A percentile compares a stretch with the other conserved stretches of the same genome.
Conservation (phyloP, 2,888 invertebrate genomes). For the Caenorhabditis doughertyi region DNA sequence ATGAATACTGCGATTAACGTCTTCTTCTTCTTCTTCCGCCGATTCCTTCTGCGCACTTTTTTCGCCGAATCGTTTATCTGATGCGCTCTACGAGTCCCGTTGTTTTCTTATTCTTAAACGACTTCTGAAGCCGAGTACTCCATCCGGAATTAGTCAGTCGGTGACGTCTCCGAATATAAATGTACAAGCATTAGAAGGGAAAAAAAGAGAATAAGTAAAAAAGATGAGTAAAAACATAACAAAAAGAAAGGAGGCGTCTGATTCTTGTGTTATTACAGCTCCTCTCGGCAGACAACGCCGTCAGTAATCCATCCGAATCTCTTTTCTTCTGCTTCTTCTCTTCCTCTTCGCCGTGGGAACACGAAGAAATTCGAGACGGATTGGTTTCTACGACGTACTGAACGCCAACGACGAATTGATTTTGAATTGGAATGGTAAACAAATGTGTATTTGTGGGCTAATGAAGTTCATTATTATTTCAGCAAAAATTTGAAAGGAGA, state of each 20-base stretch:
- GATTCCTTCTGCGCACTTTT: conserved; percentile 12
- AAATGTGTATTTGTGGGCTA: not conserved
- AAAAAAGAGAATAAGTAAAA: not conserved
- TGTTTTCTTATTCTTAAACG: conserved; percentile 17
- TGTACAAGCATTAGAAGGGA: not conserved
- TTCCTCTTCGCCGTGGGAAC: conserved; percentile 35
- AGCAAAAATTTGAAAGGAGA: not conserved
- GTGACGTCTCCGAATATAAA: not conserved
- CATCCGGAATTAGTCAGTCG: conserved; percentile 48
- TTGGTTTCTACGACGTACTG: conserved; percentile 40
- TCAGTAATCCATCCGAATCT: conserved; percentile 55
- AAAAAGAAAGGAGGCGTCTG: conserved; percentile 8
- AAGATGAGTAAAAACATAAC: not conserved
- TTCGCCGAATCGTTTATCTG: conserved; percentile 50
- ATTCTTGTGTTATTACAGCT: conserved; percentile 52
- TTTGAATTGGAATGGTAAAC: conserved; percentile 2
- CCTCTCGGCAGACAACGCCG: not conserved
- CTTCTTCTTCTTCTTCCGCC: conserved; percentile 17
- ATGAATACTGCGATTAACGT: conserved; percentile 29
- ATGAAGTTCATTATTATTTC: conserved; percentile 6
- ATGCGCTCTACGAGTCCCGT: conserved; percentile 26
- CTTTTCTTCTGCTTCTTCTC: not conserved
- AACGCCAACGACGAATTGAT: conserved; percentile 24
- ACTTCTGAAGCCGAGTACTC: conserved; percentile 19
- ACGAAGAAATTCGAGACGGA: conserved; percentile 56